Conservation (phyloP, 2,113 vertebrate genomes). For the Amphiprion percula region DNA sequence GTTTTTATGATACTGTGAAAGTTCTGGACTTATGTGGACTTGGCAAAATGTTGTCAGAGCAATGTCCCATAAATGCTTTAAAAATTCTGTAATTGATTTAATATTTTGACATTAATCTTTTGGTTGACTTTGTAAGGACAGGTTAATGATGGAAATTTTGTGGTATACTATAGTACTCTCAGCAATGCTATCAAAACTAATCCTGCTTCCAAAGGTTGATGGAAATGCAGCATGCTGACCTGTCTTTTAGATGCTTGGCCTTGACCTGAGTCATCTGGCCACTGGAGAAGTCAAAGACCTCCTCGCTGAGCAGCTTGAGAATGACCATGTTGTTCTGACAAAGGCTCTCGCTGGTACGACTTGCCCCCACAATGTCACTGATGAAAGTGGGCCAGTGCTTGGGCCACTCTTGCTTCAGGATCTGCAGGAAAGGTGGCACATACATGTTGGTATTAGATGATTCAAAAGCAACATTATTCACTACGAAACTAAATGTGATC, state of each 20-base stretch:
- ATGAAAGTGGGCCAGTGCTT: constrained; percentile 99
- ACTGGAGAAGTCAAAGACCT: constrained; percentile 99
- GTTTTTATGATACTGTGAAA: constrained; percentile 11
- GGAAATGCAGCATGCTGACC: constrained; percentile 80
- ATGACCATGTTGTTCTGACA: constrained; percentile 99
- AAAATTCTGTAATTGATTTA: too few species aligned
- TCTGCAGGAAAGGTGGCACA: constrained; percentile 80
- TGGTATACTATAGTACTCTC: background rate
- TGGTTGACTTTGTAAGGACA: too few species aligned
- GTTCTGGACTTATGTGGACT: too few species aligned
- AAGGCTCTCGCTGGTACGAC: constrained; percentile 97
- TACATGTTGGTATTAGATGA: background rate
- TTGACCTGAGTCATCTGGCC: constrained; percentile 99
- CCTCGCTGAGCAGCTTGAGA: constrained; percentile 96
- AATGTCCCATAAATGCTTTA: too few species aligned
- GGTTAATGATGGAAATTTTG: background rate
- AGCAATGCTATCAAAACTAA: too few species aligned
- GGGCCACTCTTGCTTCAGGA: constrained; percentile 99
- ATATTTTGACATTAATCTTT: too few species aligned
- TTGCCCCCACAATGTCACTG: constrained; percentile 98
- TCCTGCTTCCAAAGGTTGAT: too few species aligned
- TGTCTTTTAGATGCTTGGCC: constrained; percentile 99
- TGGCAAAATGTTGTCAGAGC: too few species aligned
- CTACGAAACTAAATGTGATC: background rate
- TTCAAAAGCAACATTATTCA: background rate